A percentile compares a stretch with the other conserved stretches of the same genome.
phyloP scores from a whole-genome alignment of 2,113 vertebrate species.

The Lampris megalopsis region DNA sequence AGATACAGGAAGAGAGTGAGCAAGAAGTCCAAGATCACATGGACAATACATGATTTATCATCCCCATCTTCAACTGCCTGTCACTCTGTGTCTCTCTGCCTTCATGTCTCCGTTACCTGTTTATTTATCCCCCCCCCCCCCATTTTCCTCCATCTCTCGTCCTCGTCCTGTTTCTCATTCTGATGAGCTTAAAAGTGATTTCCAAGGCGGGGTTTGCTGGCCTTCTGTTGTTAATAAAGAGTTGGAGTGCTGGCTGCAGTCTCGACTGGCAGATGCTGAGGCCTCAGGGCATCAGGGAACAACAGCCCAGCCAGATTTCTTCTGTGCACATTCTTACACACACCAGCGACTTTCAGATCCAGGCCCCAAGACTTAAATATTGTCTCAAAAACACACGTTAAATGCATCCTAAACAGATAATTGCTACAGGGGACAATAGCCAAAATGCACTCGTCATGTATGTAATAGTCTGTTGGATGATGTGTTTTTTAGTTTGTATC shows the following conservation, averaged over 20 bases:
- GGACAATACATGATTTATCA: constrained; percentile 41
- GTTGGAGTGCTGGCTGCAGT: constrained; percentile 58
- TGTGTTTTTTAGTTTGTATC: constrained; percentile 38
- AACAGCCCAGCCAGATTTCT: constrained; percentile 49
- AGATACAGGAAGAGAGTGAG: background rate
- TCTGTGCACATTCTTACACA: constrained; percentile 55
- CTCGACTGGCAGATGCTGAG: constrained; percentile 64
- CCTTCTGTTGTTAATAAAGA: constrained; percentile 82
- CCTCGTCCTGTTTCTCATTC: constrained; percentile 25
- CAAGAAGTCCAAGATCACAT: constrained; percentile 26
- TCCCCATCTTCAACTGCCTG: constrained; percentile 28
- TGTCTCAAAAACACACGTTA: constrained; percentile 31
- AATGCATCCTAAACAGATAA: constrained; percentile 42
- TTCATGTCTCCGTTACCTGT: background rate
- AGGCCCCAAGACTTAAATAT: constrained; percentile 41
- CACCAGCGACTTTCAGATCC: constrained; percentile 48
- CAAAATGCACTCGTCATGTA: constrained; percentile 14
- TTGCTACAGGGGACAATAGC: constrained; percentile 36
- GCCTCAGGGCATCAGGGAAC: constrained; percentile 55
- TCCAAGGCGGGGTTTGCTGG: constrained; percentile 63
- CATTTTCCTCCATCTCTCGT: constrained; percentile 20
- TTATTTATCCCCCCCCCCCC: constrained; percentile 17
- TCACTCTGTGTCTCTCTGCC: constrained; percentile 41
- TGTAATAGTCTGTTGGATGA: constrained; percentile 45
- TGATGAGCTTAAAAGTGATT: constrained; percentile 54